Evolutionary conservation across 2,888 invertebrate genomes (phyloP).

Genomic region (Apotomis turbidana): DNA sequence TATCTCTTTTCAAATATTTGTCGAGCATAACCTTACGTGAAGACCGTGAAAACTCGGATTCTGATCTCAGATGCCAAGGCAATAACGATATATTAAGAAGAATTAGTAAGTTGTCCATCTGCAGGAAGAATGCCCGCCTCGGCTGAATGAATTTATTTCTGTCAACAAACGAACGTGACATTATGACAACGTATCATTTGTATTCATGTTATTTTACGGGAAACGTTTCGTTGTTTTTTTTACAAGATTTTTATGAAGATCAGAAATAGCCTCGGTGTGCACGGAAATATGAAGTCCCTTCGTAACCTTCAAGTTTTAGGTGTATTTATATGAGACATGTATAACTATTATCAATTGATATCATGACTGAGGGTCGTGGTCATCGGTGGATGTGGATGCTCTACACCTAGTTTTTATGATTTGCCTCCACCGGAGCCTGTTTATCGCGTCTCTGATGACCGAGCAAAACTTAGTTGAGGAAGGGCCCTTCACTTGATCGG

Average conservation of each 20-base stretch:
- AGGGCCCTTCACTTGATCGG: no score
- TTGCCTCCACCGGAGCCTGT: no score
- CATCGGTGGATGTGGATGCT: no score
- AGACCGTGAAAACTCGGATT: conserved; percentile 15
- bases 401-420: no score
- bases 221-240: background rate
- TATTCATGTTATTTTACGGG: conserved; percentile 4
- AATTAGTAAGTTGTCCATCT: conserved; percentile 16
- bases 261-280: background rate
- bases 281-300: conserved; percentile 2
- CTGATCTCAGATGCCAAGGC: conserved; percentile 29
- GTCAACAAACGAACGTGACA: conserved; percentile 23
- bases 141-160: conserved; percentile 14
- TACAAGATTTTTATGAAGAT: background rate
- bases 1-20: conserved; percentile 27
- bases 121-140: background rate
- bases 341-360: no score
- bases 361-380: no score
- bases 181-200: conserved; percentile 25
- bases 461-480: no score
- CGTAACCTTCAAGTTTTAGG: background rate
- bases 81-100: conserved; percentile 25
- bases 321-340: no score
- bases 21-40: background rate
- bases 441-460: no score